phyloP scores from a whole-genome alignment of 2,888 invertebrate genomes.

The Gastracanthus pulcherrimus region DNA sequence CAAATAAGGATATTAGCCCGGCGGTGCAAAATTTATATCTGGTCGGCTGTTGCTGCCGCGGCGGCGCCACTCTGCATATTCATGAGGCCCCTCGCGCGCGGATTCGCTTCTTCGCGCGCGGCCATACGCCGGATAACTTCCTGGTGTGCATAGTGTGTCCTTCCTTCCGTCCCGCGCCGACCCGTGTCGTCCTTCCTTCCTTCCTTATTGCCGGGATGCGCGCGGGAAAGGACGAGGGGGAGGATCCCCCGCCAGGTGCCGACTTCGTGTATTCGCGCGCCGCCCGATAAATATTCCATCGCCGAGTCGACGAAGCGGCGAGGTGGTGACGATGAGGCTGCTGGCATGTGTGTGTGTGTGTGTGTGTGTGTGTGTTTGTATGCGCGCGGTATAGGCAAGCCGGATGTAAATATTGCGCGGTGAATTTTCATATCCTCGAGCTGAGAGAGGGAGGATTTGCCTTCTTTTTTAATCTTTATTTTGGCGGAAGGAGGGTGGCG shows the following conservation, averaged over 20 bases:
- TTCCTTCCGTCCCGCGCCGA: neutral
- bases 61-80: constrained; percentile 29
- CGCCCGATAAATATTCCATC: constrained; percentile 38
- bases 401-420: neutral
- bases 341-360: neutral
- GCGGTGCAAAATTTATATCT: constrained; percentile 41
- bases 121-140: neutral
- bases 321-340: neutral
- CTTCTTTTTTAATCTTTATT: too few species aligned
- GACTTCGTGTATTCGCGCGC: constrained; percentile 21
- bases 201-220: neutral
- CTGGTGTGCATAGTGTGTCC: neutral
- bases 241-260: neutral
- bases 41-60: neutral
- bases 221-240: neutral
- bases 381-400: neutral
- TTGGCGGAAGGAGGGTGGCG: too few species aligned
- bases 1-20: constrained; percentile 50
- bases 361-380: too few species aligned
- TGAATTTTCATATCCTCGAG: too few species aligned
- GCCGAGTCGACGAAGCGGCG: neutral
- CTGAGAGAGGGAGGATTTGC: too few species aligned
- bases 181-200: neutral
- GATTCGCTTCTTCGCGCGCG: neutral
- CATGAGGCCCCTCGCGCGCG: constrained; percentile 19